Base-by-base conservation (phyloP, 2,888 invertebrate genomes). In the Drosophila nr. perissopoda region DNA sequence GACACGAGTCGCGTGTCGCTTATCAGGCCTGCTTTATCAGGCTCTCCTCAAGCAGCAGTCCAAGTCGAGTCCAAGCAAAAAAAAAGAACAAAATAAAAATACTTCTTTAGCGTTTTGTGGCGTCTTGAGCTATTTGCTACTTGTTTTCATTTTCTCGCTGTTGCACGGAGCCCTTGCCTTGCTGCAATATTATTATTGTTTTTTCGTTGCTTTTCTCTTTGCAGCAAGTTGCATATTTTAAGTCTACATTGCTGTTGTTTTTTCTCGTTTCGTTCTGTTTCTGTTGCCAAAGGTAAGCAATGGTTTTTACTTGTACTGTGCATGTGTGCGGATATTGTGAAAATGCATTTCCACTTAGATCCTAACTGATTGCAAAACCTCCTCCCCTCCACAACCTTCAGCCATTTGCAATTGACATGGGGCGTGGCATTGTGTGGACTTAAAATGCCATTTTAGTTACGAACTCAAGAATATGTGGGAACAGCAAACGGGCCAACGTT, bases 281-380 rank as follows among this genome's bases (percentile, higher is more conserved):
- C 7, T 29, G 11, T 59, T 25, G 49, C 16, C 63, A 56, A 38
- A 61, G 59, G 51, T 69, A 27, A 73, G 40, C 27, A 18, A 42
- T 45, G 45, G 7, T 13, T 45, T 25, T 45, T 21, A 21, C 25
- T 48, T 40, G 27, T 2, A 10, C 53, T 33, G 72, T 78, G 72
- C 80, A 72, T 75, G 80, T 73, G 80, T 85, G 74, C 83, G 78
- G 78, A 87, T 89, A 83, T 82, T 85, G 85, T 85, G 89, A 84
- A 86, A 86, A 89, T 86, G 86, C 89, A 89, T 86, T 86, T 86
- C 83, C 89, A 86, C 83, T 87, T 85, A 89, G 85, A 85, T 86
- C 83, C 75, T 71, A 74, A 78, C 89, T 84, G 85, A 85, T 87
- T 85, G 78, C 61, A 70, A 7, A 36, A 21, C 16, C 18, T 8